Percentiles rank a stretch among this genome's conserved stretches.
These are phyloP conservation scores for Acanthiza pusilla DNA, from an alignment of 2,797 vertebrate species.

Conservation along the genomic window DNA sequence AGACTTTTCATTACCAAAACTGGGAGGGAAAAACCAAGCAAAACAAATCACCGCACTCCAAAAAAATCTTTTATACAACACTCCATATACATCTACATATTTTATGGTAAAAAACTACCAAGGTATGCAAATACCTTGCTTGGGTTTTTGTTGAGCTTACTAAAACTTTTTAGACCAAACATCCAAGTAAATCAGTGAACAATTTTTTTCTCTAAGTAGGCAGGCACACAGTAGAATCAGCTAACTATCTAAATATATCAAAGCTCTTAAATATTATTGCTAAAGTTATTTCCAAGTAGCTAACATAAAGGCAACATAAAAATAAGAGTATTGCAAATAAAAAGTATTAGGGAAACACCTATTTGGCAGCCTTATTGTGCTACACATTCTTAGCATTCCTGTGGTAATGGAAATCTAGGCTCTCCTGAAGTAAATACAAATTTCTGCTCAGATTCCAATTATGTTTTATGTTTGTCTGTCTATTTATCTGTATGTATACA, in stretches of 20 bases:
- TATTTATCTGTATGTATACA: background rate
- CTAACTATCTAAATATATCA: background rate
- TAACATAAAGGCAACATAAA: background rate
- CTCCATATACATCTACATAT: background rate
- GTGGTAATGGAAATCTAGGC: background rate
- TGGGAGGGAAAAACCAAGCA: rapidly evolving
- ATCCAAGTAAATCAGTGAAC: background rate
- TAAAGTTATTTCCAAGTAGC: background rate
- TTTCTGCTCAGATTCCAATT: background rate
- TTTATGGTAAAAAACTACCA: background rate
- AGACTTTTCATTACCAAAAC: background rate
- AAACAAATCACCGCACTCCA: background rate
- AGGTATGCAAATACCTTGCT: background rate
- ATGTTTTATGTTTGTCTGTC: background rate
- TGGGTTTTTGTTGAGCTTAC: background rate
- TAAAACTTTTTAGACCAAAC: background rate
- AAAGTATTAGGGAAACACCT: background rate
- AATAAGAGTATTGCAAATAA: background rate
- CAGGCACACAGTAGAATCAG: background rate
- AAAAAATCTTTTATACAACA: background rate
- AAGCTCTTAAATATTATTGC: background rate
- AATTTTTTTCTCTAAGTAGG: background rate
- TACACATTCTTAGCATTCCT: background rate
- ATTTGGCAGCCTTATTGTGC: background rate
- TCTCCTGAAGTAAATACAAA: background rate